These are phyloP conservation scores for Amphipyra tragopoginis DNA, from an alignment of 2,888 invertebrate species.

Conservation along the genomic window DNA sequence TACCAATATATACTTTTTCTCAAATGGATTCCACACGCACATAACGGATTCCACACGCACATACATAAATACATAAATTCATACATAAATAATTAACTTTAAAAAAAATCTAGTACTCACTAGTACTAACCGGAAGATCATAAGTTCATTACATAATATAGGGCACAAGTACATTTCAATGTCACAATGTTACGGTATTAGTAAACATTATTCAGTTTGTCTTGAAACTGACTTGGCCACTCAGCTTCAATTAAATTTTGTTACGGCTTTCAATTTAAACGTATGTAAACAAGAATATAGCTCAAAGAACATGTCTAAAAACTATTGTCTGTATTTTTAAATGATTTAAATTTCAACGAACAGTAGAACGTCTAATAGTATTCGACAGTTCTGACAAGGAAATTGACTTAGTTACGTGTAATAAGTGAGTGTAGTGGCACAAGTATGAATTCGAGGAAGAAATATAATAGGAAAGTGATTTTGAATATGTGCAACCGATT, in stretches of 20 bases:
- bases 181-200: constrained; percentile 23
- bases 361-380: neutral
- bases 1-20: too few relatives aligned
- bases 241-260: constrained; percentile 11
- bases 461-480: constrained; percentile 31
- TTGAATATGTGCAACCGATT: constrained; percentile 31
- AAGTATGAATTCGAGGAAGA: constrained; percentile 32
- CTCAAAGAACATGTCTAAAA: constrained; percentile 1
- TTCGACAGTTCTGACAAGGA: neutral
- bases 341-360: neutral
- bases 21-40: too few relatives aligned
- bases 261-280: constrained; percentile 20
- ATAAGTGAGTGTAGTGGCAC: neutral
- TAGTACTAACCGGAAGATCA: too few relatives aligned
- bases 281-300: neutral
- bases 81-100: too few relatives aligned
- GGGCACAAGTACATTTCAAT: constrained; percentile 25
- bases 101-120: too few relatives aligned
- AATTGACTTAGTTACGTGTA: neutral
- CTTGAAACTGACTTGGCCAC: constrained; percentile 1
- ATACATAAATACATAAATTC: too few relatives aligned
- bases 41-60: too few relatives aligned
- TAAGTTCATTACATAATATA: too few relatives aligned
- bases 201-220: constrained; percentile 3
- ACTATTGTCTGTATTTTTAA: constrained; percentile 4